Evolutionary conservation across 2,113 vertebrate species (phyloP).

Genomic region (Romanogobio albipinnatus): DNA sequence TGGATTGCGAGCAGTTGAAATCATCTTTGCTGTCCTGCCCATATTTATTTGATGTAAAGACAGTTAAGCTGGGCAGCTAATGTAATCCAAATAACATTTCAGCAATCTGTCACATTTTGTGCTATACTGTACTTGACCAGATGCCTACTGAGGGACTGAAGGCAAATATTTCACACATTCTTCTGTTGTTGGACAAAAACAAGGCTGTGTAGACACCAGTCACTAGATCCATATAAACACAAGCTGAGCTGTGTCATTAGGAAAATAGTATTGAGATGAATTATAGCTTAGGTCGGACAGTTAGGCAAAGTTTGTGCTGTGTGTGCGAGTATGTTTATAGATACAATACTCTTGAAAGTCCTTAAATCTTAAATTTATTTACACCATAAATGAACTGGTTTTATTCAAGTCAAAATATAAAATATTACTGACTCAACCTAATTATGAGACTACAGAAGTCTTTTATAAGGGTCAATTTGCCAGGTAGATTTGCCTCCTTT

Average conservation of each 20-base stretch:
- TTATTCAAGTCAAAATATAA: too few relatives aligned
- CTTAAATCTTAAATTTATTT: too few relatives aligned
- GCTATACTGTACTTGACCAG: constrained; percentile 27
- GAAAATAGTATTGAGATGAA: neutral
- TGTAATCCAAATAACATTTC: constrained; percentile 48
- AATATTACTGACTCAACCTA: too few relatives aligned
- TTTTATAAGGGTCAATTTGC: too few relatives aligned
- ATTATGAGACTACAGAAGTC: too few relatives aligned
- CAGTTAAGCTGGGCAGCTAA: constrained; percentile 37
- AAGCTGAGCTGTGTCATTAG: constrained; percentile 2
- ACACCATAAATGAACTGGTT: too few relatives aligned
- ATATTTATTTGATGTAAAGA: constrained; percentile 53
- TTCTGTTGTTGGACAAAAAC: neutral
- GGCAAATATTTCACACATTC: constrained; percentile 21
- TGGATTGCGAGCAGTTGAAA: constrained; percentile 38
- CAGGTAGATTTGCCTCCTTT: too few relatives aligned
- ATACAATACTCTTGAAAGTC: too few relatives aligned
- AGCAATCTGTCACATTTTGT: constrained; percentile 45
- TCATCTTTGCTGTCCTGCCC: constrained; percentile 34
- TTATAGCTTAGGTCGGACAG: neutral
- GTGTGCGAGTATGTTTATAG: neutral
- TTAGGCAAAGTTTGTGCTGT: neutral
- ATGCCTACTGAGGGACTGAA: constrained; percentile 9
- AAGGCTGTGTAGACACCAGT: constrained; percentile 9
- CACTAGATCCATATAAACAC: constrained; percentile 6